A percentile compares a stretch with the other conserved stretches of the same genome.
Evolutionary conservation across 2,888 invertebrate species (phyloP).

Genomic region (Phyllotreta striolata): DNA sequence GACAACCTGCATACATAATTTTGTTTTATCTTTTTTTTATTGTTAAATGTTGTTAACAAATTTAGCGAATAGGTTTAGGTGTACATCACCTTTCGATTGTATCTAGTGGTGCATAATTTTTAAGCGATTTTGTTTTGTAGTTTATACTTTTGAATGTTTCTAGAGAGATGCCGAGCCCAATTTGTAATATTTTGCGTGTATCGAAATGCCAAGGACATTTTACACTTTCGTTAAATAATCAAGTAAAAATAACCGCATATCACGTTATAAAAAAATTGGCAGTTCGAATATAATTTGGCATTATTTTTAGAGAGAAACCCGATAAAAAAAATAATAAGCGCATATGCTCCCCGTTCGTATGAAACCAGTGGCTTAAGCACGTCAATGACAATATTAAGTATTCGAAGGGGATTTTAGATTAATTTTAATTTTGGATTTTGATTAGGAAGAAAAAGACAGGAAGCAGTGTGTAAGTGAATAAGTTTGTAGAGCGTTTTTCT

Average conservation of each 20-base stretch:
- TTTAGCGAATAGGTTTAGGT: constrained; percentile 39
- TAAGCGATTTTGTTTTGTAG: constrained; percentile 33
- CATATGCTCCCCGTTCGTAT: constrained; percentile 36
- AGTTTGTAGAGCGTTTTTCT: constrained; percentile 32
- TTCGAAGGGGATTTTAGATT: constrained; percentile 22
- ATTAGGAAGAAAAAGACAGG: constrained; percentile 31
- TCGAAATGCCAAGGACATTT: neutral
- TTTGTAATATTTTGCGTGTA: constrained; percentile 30
- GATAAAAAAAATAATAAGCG: constrained; percentile 23
- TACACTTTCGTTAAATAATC: constrained; percentile 15
- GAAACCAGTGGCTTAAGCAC: constrained; percentile 37
- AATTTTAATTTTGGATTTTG: constrained; percentile 25
- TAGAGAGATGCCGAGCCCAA: constrained; percentile 19
- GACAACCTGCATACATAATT: constrained; percentile 10
- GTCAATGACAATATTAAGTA: constrained; percentile 32
- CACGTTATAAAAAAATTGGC: constrained; percentile 6
- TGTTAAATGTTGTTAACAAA: constrained; percentile 31
- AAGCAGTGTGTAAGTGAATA: constrained; percentile 24
- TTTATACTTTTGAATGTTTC: constrained; percentile 37
- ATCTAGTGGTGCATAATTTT: constrained; percentile 38
- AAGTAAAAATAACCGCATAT: constrained; percentile 1
- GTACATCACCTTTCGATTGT: constrained; percentile 37
- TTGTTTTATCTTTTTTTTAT: constrained; percentile 27
- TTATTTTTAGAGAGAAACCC: constrained; percentile 14
- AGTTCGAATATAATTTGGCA: constrained; percentile 22